Evolutionary conservation across 2,797 vertebrate genomes (phyloP).

Genomic region (Aeoliscus strigatus): DNA sequence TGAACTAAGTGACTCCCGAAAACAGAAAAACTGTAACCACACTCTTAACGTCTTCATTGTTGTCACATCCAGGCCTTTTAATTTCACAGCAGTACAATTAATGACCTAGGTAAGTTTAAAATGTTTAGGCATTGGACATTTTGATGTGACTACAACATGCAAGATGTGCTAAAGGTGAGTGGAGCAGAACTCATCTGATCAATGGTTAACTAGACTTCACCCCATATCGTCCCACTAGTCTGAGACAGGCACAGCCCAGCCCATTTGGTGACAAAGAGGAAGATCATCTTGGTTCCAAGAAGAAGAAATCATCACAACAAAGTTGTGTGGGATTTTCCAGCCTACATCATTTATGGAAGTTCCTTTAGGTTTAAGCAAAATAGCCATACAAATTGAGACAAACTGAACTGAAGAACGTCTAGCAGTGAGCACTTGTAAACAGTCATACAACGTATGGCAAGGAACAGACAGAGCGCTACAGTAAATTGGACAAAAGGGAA

Average conservation of each 20-base stretch:
- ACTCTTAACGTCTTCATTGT: no score
- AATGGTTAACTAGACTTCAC: slow-evolving; percentile 57
- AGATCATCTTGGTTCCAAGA: slow-evolving; percentile 13
- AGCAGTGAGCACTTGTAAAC: no score
- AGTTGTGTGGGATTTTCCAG: no score
- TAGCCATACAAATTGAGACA: no score
- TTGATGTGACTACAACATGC: not conserved
- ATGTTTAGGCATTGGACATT: slow-evolving; percentile 9
- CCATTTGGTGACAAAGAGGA: no score
- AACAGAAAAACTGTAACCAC: slow-evolving; percentile 38
- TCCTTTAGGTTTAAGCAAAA: slow-evolving; percentile 8
- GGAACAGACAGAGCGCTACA: slow-evolving; percentile 19
- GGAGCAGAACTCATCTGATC: slow-evolving; percentile 27
- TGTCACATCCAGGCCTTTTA: no score
- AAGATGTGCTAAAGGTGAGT: slow-evolving; percentile 36
- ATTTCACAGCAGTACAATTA: no score
- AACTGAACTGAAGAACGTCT: no score
- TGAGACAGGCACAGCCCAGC: slow-evolving; percentile 10
- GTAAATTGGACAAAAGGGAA: slow-evolving; percentile 35
- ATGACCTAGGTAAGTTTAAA: no score
- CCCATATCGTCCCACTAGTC: slow-evolving; percentile 16
- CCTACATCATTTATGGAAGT: not conserved
- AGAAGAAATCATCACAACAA: no score
- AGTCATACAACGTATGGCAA: no score
- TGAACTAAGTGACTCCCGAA: slow-evolving; percentile 54